Evolutionary conservation across 2,113 vertebrate genomes (phyloP), one percentile per base, ranked within the genome.

Genomic region (Boleophthalmus pectinirostris): DNA sequence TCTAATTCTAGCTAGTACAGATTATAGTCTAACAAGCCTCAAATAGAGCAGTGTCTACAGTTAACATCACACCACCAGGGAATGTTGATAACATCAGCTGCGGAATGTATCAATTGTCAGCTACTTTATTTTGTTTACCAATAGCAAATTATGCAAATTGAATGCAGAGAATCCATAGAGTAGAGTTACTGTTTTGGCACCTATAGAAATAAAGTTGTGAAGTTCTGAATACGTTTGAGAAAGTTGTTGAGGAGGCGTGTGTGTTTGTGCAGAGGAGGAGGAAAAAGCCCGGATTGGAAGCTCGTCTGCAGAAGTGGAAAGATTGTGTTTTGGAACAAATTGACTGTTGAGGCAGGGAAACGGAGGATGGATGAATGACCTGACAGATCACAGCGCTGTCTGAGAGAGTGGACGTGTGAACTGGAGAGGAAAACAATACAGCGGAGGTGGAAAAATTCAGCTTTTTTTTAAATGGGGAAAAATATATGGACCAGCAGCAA

Each of bases 301-400:
- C 29, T 58, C 53, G 8, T 38, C 33, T 64, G 61, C 63, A 61
- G 24, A 69, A 43, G 66, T 70, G 53, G 69, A 75, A 54, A 70
- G 75, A 84, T 74, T 71, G 54, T 68, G 8, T 72, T 69, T 61
- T 67, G 46, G 74, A 66, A 65, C 60, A 78, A 82, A 82, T 73
- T 72, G 75, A 69, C 66, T 69, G 72, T 69, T 81, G 66, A 75
- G 57, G 70, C 68, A 67, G 77, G 70, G 72, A 79, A 81, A 64
- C 67, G 70, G 77, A 70, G 83, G 85, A 85, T 77, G 79, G 82
- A 87, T 86, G 82, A 67, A 75, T 85, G 81, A 85, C 74, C 75
- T 78, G 82, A 87, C 75, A 83, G 83, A 82, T 78, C 68, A 77
- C 66, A 45, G 21, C 68, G 81, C 69, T 81, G 77, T 87, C 83